Evolutionary conservation across 2,888 invertebrate genomes (phyloP).

Genomic region (Iphiclides podalirius): DNA sequence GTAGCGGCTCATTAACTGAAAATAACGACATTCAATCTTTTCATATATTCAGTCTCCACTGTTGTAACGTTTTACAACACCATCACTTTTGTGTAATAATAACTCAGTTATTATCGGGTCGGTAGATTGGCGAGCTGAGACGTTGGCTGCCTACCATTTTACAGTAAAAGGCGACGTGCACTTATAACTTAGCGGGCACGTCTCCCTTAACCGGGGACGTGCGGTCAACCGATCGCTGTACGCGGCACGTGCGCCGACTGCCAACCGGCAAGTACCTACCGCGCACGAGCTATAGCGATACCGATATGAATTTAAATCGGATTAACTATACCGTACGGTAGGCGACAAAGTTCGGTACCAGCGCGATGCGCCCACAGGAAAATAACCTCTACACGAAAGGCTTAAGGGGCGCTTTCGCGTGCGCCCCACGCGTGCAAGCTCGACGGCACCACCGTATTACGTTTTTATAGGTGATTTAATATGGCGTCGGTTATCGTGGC

Average conservation of each 20-base stretch:
- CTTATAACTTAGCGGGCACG: too few species aligned
- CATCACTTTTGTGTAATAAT: too few species aligned
- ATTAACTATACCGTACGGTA: conserved; percentile 48
- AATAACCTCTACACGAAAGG: neutral
- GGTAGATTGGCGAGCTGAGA: too few species aligned
- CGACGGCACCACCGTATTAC: conserved; percentile 6
- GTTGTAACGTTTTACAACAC: too few species aligned
- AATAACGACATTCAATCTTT: too few species aligned
- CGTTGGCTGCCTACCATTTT: too few species aligned
- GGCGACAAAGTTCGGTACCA: conserved; percentile 25
- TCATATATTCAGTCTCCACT: too few species aligned
- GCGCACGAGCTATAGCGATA: conserved; percentile 61
- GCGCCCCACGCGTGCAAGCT: neutral
- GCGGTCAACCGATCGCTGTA: conserved; percentile 26
- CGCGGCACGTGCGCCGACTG: conserved; percentile 54
- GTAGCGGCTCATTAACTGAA: too few species aligned
- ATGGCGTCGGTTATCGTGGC: conserved; percentile 23
- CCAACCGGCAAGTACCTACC: conserved; percentile 49
- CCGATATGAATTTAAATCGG: conserved; percentile 72
- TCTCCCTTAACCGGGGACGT: conserved; percentile 5
- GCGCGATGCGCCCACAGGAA: neutral
- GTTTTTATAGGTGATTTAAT: conserved; percentile 28
- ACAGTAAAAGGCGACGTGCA: too few species aligned
- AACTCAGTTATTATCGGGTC: too few species aligned
- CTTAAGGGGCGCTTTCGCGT: neutral